A percentile compares a stretch with the other conserved stretches of the same genome.
These are phyloP conservation scores for Larimichthys crocea DNA, from an alignment of 2,113 vertebrate species.

Conservation along the genomic window DNA sequence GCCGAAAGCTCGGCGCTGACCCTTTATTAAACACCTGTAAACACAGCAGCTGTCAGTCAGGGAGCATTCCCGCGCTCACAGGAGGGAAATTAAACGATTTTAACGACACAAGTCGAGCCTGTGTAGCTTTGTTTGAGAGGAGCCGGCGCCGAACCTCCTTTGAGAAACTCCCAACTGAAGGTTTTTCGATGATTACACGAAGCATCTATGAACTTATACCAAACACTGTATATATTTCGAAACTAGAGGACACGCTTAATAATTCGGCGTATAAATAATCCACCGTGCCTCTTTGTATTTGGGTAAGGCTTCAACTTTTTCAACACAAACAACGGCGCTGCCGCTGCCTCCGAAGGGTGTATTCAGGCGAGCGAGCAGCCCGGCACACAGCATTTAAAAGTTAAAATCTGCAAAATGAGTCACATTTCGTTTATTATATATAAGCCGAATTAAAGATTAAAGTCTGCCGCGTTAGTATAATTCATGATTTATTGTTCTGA, in stretches of 20 bases:
- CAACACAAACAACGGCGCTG: neutral
- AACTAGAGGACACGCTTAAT: no score
- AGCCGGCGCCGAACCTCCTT: slow-evolving; percentile 34
- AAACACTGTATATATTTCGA: neutral
- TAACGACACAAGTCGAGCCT: neutral
- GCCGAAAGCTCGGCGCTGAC: neutral
- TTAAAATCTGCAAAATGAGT: neutral
- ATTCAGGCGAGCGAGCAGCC: neutral
- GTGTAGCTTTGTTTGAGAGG: slow-evolving; percentile 40
- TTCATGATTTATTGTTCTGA: slow-evolving; percentile 5
- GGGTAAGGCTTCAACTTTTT: neutral
- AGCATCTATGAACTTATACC: no score
- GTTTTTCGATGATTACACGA: neutral
- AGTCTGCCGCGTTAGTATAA: fast-evolving
- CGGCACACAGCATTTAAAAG: slow-evolving; percentile 11
- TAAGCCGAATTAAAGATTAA: neutral
- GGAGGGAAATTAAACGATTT: fast-evolving
- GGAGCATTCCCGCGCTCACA: fast-evolving
- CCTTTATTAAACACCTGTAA: neutral
- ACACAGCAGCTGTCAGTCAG: fast-evolving
- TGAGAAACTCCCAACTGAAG: neutral
- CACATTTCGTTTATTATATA: neutral
- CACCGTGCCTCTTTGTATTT: neutral
- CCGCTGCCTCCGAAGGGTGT: neutral
- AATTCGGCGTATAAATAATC: slow-evolving; percentile 11